Evolutionary conservation across 2,797 vertebrate genomes (phyloP).

Genomic region (Microhierax caerulescens): DNA sequence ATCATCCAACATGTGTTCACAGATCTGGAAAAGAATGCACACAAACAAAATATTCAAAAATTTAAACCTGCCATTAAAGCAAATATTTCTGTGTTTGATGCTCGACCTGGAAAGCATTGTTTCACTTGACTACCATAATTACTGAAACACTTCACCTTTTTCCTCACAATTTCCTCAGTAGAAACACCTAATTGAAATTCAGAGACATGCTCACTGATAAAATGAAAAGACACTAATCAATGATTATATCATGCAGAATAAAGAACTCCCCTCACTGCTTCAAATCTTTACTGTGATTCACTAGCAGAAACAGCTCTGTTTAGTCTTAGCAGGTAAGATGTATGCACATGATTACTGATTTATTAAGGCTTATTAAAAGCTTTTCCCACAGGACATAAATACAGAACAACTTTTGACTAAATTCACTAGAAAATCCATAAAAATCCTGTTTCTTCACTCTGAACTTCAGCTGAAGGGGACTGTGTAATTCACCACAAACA

Average conservation of each 20-base stretch:
- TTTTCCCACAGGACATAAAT: neutral
- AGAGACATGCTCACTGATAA: neutral
- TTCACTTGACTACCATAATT: neutral
- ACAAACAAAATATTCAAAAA: neutral
- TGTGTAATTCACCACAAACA: neutral
- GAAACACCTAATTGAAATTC: neutral
- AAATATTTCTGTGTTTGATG: neutral
- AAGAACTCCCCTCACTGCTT: neutral
- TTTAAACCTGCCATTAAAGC: neutral
- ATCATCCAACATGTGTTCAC: neutral
- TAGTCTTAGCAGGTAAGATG: neutral
- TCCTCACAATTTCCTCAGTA: neutral
- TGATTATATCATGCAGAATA: neutral
- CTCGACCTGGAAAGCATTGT: neutral
- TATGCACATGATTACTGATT: neutral
- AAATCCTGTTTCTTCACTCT: neutral
- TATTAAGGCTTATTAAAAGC: neutral
- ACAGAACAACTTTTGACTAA: neutral
- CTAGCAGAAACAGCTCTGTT: neutral
- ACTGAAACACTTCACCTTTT: neutral
- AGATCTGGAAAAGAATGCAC: neutral
- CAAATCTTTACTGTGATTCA: neutral
- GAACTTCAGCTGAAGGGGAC: neutral
- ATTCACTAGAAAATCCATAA: neutral
- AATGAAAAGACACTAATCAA: neutral